Evolutionary conservation across 2,888 invertebrate species (phyloP), one percentile per base, ranked within the genome.

Genomic region (Dascillus cervinus): DNA sequence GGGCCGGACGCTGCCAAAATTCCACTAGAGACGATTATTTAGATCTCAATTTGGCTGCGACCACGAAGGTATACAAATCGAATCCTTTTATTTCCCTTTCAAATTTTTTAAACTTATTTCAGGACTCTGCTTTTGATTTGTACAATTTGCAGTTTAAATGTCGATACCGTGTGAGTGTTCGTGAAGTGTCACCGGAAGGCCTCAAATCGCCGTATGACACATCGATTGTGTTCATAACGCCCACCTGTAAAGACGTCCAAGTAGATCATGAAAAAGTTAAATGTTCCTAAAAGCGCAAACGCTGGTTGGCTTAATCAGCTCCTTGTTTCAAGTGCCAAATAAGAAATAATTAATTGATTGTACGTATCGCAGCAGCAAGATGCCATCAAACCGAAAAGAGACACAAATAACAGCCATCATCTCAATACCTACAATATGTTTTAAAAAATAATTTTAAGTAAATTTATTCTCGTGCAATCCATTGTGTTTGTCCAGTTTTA

Each of bases 81-180:
- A n/a, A n/a, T n/a, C n/a, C n/a, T n/a, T n/a, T n/a, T n/a, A n/a
- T 17, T 17, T 17, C 8, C 17, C 8, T 8, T 17, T 17, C 8
- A 17, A 17, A 17, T 17, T 6, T 17, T 4, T 17, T 29, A 15
- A 10, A 10, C 39, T 48, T 34, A 45, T 70, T 67, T 32, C 63
- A 76, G 76, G 62, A 64, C 49, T 62, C 68, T 1, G 61, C 66
- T 13, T 74, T 72, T 43, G 73, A 75, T 48, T 60, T 76, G 14
- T 71, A 71, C 48, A 72, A 75, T 48, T 54, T 76, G 29, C 68
- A 71, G 31, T 75, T 73, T 49, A 64, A 67, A 34, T 75, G 75
- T 61, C 67, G 65, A 42, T 76, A 75, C 50, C 58, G 62, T 46
- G 69, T 75, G 4, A 69, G 68, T 39, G 70, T 75, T 1, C 70